phyloP scores from a whole-genome alignment of 2,888 invertebrate species.

The Tachystola acroxantha region DNA sequence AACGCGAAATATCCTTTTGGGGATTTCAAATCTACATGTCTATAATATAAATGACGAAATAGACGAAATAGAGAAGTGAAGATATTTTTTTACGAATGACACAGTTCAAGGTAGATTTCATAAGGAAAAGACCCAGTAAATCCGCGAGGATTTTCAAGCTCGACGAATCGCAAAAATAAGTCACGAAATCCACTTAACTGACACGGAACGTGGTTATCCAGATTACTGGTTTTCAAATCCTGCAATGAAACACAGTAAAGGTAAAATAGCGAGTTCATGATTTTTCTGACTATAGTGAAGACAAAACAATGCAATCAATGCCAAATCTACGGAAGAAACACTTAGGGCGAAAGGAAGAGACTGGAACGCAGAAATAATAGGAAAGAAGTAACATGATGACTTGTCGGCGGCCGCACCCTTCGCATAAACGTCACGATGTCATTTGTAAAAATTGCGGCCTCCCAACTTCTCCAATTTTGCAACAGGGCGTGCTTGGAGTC shows the following conservation, averaged over 20 bases:
- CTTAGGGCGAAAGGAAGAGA: conserved; percentile 46
- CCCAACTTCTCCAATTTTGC: conserved; percentile 67
- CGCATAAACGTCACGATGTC: conserved; percentile 76
- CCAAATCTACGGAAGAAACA: conserved; percentile 42
- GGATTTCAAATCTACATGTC: not conserved
- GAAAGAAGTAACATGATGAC: conserved; percentile 76
- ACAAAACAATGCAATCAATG: conserved; percentile 40
- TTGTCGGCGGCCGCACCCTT: conserved; percentile 70
- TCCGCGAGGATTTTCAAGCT: conserved; percentile 7
- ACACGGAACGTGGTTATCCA: conserved; percentile 12
- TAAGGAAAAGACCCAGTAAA: conserved; percentile 1
- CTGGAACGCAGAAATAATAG: conserved; percentile 64
- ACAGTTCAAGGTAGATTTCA: not conserved
- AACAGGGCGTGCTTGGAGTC: conserved; percentile 42
- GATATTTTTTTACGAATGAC: not conserved
- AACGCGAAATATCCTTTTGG: conserved; percentile 15
- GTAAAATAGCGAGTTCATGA: not conserved
- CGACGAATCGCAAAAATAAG: conserved; percentile 10
- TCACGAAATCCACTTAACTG: conserved; percentile 12
- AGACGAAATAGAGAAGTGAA: not conserved
- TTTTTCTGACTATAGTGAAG: conserved; percentile 4
- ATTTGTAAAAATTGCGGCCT: conserved; percentile 78
- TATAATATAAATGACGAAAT: conserved; percentile 2
- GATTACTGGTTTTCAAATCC: conserved; percentile 9
- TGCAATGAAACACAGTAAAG: not conserved